These are phyloP conservation scores for Tadarida brasiliensis DNA, from an alignment of 2,797 vertebrate genomes.

Conservation along the genomic window DNA sequence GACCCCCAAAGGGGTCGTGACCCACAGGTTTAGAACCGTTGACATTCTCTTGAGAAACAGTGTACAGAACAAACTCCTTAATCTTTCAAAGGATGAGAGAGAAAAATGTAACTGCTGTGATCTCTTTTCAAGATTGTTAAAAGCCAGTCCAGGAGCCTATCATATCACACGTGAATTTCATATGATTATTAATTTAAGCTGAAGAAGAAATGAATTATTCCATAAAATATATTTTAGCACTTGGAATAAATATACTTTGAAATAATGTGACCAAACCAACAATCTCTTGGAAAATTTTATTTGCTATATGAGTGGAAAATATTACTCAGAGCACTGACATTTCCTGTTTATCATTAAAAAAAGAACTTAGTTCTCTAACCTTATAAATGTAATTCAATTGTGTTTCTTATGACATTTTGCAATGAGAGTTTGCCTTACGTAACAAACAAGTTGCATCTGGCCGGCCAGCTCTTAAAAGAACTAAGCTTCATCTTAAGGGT, in stretches of 20 bases:
- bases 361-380: slow-evolving; percentile 33
- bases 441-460: background rate
- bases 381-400: slow-evolving; percentile 63
- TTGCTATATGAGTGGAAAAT: slow-evolving; percentile 67
- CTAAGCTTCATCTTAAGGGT: slow-evolving; percentile 40
- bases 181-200: slow-evolving; percentile 55
- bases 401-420: slow-evolving; percentile 58
- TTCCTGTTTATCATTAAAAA: slow-evolving; percentile 72
- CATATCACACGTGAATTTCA: background rate
- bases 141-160: background rate
- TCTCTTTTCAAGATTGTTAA: slow-evolving; percentile 21
- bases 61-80: background rate
- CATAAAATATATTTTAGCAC: slow-evolving; percentile 34
- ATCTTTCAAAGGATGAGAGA: background rate
- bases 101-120: background rate
- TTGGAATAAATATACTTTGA: slow-evolving; percentile 53
- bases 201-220: slow-evolving; percentile 41
- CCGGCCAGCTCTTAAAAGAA: background rate
- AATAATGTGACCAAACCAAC: slow-evolving; percentile 1
- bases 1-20: too few relatives aligned
- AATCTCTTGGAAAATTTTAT: slow-evolving; percentile 55
- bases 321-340: slow-evolving; percentile 69
- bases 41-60: background rate
- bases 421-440: background rate
- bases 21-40: too few relatives aligned